A percentile compares a stretch with the other conserved stretches of the same genome.
These are phyloP conservation scores for Podarcis cretensis DNA, from an alignment of 2,113 vertebrate species.

Conservation along the genomic window DNA sequence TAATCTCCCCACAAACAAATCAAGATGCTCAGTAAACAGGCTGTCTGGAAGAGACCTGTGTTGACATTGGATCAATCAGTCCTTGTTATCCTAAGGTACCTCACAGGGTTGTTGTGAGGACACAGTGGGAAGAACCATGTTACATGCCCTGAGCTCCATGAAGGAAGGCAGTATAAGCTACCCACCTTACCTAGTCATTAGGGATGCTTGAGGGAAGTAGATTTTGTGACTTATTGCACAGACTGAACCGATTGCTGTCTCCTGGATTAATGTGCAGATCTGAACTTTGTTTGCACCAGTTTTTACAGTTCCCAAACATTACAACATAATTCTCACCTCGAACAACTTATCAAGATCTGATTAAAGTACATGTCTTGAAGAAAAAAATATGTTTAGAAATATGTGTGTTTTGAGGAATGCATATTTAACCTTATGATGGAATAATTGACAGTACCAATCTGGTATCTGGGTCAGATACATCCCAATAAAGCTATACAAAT, in stretches of 20 bases:
- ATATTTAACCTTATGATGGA: neutral
- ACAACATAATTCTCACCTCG: neutral
- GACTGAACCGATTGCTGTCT: neutral
- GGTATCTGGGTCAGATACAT: too few species aligned
- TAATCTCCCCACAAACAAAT: too few species aligned
- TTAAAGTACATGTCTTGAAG: neutral
- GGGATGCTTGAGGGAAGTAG: neutral
- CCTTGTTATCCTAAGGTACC: neutral
- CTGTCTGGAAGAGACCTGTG: too few species aligned
- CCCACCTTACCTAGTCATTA: neutral
- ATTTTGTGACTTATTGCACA: neutral
- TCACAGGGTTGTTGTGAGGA: neutral
- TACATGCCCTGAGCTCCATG: too few species aligned
- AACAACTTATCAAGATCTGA: neutral
- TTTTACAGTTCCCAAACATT: neutral
- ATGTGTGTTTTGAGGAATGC: neutral
- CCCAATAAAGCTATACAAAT: too few species aligned
- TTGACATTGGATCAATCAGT: neutral
- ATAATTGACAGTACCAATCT: too few species aligned
- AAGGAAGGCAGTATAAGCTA: neutral
- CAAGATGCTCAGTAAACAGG: too few species aligned
- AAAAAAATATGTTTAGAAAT: neutral
- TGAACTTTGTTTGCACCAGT: neutral
- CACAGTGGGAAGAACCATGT: neutral
- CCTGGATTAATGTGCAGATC: neutral